Conservation (phyloP, 2,888 invertebrate species). For the Brenthis hecate region DNA sequence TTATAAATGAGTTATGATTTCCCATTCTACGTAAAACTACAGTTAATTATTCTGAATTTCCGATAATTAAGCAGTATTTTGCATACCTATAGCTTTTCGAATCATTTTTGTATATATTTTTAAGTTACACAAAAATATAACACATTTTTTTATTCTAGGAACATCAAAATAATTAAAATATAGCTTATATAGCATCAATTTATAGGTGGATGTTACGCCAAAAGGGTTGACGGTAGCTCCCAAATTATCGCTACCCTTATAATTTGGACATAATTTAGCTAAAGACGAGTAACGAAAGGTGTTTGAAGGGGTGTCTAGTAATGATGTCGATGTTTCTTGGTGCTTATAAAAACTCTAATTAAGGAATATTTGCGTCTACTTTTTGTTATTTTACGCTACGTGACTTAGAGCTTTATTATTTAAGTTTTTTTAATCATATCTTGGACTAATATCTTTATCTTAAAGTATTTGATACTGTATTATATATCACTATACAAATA, state of each 20-base stretch:
- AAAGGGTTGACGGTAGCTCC: constrained; percentile 56
- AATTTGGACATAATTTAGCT: constrained; percentile 51
- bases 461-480: too few species aligned
- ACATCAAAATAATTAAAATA: background rate
- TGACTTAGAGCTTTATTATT: background rate
- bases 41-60: too few species aligned
- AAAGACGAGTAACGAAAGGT: constrained; percentile 35
- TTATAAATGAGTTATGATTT: too few species aligned
- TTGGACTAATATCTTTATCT: too few species aligned
- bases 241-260: constrained; percentile 53
- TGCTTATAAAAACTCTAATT: constrained; percentile 27
- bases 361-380: constrained; percentile 18
- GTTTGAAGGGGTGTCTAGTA: constrained; percentile 32
- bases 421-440: background rate
- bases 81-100: too few species aligned
- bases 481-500: too few species aligned
- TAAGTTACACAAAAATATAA: background rate
- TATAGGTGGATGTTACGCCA: constrained; percentile 37
- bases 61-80: too few species aligned
- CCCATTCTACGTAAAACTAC: too few species aligned
- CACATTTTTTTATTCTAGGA: background rate
- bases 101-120: too few species aligned
- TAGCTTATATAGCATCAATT: constrained; percentile 8
- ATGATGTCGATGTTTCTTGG: constrained; percentile 26
- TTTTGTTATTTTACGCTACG: background rate